Evolutionary conservation across 2,888 invertebrate genomes (phyloP), one percentile per base, ranked within the genome.

Genomic region (Trachelus iudaicus): DNA sequence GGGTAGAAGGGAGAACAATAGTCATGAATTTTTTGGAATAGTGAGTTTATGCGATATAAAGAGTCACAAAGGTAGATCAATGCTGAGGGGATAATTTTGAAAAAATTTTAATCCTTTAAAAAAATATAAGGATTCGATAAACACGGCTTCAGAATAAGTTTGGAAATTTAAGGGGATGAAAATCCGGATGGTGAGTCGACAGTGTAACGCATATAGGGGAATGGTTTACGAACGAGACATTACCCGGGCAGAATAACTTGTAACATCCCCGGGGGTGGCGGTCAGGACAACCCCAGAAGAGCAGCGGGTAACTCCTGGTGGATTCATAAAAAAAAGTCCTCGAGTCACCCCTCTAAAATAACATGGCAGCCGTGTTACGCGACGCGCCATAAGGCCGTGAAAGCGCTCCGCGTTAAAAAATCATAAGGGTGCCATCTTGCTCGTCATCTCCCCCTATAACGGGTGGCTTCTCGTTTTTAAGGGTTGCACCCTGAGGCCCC

Each of bases 271-370:
- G 56, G 40, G 40, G 40, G 40, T 40, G 40, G 40, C 15, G 40
- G 40, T 40, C 40, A 40, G 40, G 40, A 15, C 40, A 15, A 40
- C 40, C 40, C 40, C 40, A 40, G 40, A 40, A 40, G 40, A 40
- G 40, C 40, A 40, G 40, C 40, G 40, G 40, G 40, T 75, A 71
- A 77, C 82, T 83, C 82, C 83, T 84, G 81, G 83, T 85, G 82
- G 85, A 85, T 89, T 85, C 86, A 85, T 87, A 85, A 87, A 87
- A 83, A 85, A 84, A 80, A 78, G 79, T 83, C 77, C 83, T 85
- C 82, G 81, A 84, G 81, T 83, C 83, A 84, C 86, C 88, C 88
- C 85, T 85, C 84, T 85, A 83, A 89, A 89, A 89, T 87, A 89
- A 87, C 84, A 85, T 75, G 77, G 80, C 79, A 83, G 78, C 78